Conservation (phyloP, 2,797 vertebrate species). For the Numenius phaeopus region DNA sequence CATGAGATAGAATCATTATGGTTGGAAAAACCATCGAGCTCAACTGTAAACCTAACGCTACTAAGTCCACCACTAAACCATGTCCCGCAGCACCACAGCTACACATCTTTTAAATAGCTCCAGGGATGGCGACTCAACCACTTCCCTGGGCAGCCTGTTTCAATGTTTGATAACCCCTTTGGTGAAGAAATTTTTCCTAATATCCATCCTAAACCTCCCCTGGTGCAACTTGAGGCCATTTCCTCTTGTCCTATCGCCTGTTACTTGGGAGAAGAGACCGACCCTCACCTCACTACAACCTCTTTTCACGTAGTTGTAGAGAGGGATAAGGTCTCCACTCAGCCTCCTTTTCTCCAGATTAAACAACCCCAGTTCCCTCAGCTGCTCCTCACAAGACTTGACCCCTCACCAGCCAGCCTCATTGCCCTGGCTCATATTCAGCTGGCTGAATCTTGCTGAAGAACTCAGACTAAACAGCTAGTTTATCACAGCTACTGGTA, state of each 20-base stretch:
- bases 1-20: neutral
- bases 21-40: neutral
- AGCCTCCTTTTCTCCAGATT: neutral
- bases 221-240: neutral
- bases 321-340: neutral
- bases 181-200: neutral
- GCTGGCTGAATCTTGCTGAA: neutral
- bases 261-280: neutral
- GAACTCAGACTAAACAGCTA: neutral
- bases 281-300: fast-evolving
- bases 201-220: neutral
- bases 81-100: no score
- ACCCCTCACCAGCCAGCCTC: neutral
- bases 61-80: fast-evolving
- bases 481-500: neutral
- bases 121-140: no score
- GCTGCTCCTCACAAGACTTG: neutral
- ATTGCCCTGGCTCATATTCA: neutral
- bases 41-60: fast-evolving
- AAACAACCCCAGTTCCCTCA: neutral
- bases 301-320: no score
- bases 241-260: no score
- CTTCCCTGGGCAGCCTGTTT: neutral
- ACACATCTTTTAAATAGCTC: neutral
- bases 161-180: fast-evolving